phyloP scores from a whole-genome alignment of 2,888 invertebrate species.

The Coelopa pilipes region DNA sequence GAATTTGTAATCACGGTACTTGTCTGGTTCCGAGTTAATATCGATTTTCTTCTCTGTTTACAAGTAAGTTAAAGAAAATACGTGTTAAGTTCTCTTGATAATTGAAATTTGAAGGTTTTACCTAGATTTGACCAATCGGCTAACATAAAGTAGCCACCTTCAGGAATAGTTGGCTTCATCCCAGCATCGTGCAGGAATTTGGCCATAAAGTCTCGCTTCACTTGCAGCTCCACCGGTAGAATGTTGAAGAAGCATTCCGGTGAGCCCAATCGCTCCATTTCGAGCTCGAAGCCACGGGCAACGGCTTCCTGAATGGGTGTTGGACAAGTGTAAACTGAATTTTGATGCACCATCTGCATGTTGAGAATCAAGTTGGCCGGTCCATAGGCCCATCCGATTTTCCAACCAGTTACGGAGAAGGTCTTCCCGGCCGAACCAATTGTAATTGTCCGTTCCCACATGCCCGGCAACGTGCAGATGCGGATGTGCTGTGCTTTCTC shows the following conservation, averaged over 20 bases:
- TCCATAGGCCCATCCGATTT: conserved; percentile 95
- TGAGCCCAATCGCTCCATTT: conserved; percentile 75
- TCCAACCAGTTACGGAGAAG: conserved; percentile 98
- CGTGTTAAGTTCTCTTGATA: neutral
- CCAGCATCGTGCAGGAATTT: conserved; percentile 81
- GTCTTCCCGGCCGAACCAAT: conserved; percentile 98
- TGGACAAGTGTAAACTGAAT: conserved; percentile 89
- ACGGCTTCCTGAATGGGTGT: conserved; percentile 95
- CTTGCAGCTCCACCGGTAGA: conserved; percentile 77
- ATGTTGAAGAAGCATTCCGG: conserved; percentile 87
- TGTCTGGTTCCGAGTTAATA: conserved; percentile 76
- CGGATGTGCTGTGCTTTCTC: conserved; percentile 85
- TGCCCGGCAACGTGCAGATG: conserved; percentile 94
- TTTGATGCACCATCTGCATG: conserved; percentile 91
- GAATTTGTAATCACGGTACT: conserved; percentile 87
- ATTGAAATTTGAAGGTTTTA: too few relatives aligned
- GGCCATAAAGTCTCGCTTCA: conserved; percentile 84
- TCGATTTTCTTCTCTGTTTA: conserved; percentile 72
- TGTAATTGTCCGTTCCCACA: conserved; percentile 98
- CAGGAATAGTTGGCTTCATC: conserved; percentile 91
- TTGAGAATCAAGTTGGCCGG: conserved; percentile 83
- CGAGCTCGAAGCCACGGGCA: conserved; percentile 88
- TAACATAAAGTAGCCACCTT: conserved; percentile 97
- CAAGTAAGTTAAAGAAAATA: neutral
- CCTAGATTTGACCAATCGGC: conserved; percentile 89